phyloP scores from a whole-genome alignment of 2,888 invertebrate species.

The Dilophus febrilis region DNA sequence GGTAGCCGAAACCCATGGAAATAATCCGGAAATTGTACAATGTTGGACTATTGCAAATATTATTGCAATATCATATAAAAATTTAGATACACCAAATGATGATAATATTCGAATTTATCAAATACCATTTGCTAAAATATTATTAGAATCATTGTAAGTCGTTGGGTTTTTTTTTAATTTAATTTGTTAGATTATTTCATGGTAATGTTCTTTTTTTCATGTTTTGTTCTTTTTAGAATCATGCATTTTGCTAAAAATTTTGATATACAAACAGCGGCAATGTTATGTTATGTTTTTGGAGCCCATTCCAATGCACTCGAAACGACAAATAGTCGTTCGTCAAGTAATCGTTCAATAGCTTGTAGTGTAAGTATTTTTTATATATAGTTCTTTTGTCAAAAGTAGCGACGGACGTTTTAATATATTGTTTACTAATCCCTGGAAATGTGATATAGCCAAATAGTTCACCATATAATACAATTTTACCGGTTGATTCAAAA shows the following conservation, averaged over 20 bases:
- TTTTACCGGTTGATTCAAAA: constrained; percentile 62
- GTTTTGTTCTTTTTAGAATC: constrained; percentile 37
- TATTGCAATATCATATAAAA: constrained; percentile 35
- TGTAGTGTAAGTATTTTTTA: constrained; percentile 29
- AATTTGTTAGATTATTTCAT: background rate
- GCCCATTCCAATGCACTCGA: constrained; percentile 34
- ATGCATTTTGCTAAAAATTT: constrained; percentile 61
- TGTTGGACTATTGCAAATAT: constrained; percentile 75
- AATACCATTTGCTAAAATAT: constrained; percentile 72
- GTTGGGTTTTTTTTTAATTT: too few relatives aligned
- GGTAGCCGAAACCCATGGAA: constrained; percentile 55
- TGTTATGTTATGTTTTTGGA: constrained; percentile 79
- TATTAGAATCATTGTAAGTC: constrained; percentile 72
- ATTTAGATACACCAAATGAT: constrained; percentile 32
- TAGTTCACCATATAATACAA: constrained; percentile 80
- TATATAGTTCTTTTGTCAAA: too few relatives aligned
- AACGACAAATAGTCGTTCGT: constrained; percentile 23
- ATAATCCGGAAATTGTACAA: constrained; percentile 65
- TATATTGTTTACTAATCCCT: too few relatives aligned
- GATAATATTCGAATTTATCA: constrained; percentile 59
- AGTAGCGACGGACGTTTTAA: too few relatives aligned
- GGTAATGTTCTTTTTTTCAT: background rate
- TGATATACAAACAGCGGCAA: constrained; percentile 87
- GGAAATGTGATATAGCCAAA: constrained; percentile 35
- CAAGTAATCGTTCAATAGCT: constrained; percentile 39